These are phyloP conservation scores for Spodoptera picta DNA, from an alignment of 2,888 invertebrate genomes.

Conservation along the genomic window DNA sequence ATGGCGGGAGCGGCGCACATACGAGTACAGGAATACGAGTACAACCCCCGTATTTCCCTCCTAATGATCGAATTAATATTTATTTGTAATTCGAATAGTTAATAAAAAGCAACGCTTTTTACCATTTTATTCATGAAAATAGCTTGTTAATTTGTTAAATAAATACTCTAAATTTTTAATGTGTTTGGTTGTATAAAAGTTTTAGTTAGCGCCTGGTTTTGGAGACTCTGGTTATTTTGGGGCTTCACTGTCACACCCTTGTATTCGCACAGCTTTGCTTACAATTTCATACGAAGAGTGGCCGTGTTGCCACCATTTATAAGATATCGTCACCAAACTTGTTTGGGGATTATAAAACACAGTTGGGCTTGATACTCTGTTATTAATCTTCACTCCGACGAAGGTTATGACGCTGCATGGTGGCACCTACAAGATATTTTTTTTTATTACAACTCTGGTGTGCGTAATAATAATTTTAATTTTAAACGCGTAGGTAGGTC, in stretches of 20 bases:
- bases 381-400: conserved; percentile 24
- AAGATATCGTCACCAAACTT: conserved; percentile 12
- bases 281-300: conserved; percentile 16
- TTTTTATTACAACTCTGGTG: not conserved
- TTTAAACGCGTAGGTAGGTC: not conserved
- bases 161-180: too few relatives aligned
- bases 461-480: not conserved
- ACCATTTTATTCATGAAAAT: too few relatives aligned
- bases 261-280: conserved; percentile 15
- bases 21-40: too few relatives aligned
- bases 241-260: not conserved
- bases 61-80: too few relatives aligned
- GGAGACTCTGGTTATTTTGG: too few relatives aligned
- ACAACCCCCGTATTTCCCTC: too few relatives aligned
- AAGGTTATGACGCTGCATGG: conserved; percentile 15
- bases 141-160: too few relatives aligned
- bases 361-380: conserved; percentile 17
- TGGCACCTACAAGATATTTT: conserved; percentile 21
- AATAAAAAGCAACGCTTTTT: too few relatives aligned
- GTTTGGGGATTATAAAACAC: conserved; percentile 13
- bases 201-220: too few relatives aligned
- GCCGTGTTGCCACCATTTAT: conserved; percentile 24
- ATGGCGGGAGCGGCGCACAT: too few relatives aligned
- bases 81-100: too few relatives aligned
- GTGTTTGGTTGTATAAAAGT: too few relatives aligned